Evolutionary conservation across 1,140 invertebrate species (phyloP), one percentile per base, ranked within the genome.

Genomic region (Panagrolaimus sp.): DNA sequence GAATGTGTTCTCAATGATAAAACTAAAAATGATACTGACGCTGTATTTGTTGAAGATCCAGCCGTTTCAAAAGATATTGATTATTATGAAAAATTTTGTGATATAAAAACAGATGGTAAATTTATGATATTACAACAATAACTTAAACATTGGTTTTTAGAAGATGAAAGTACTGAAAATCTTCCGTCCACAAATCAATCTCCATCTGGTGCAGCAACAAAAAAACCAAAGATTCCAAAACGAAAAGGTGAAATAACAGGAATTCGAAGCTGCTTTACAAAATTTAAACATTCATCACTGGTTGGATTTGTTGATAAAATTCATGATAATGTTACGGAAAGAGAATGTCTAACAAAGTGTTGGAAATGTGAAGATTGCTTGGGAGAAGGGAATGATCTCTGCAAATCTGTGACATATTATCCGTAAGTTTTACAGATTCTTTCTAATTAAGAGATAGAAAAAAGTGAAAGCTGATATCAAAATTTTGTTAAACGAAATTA

Each of bases 251-350:
- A 57, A 57, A 27, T 67, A 20, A 48, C 25, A 13, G 66, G 66
- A 7, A 46, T 67, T 42, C 9, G 66, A 31, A 67, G 42, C 25
- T 67, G 66, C 23, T 67, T 67, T 31, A 57, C 44, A 8, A 67
- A 67, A 57, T 67, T 67, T 47, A 67, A 67, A 57, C 66, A 67
- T 46, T 67, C 66, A 9, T 67, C 66, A 13, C 46, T 67, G 7
- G 44, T 67, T 23, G 66, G 66, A 23, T 67, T 67, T 23, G 66
- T 57, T 7, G 66, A 67, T 57, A 25, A 38, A 16, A 57, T 67
- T 14, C 31, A 57, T 57, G 66, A 57, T 14, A 67, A 67, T 31
- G 66, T 67, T 16, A 61, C 27, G 9, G 66, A 67, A 20, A 9
- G 48, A 9, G 48, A 67, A 46, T 67, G 66, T 57, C 16, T 67